Evolutionary conservation across 2,113 vertebrate genomes (phyloP), one percentile per base, ranked within the genome.

Genomic region (Anthoscopus minutus): DNA sequence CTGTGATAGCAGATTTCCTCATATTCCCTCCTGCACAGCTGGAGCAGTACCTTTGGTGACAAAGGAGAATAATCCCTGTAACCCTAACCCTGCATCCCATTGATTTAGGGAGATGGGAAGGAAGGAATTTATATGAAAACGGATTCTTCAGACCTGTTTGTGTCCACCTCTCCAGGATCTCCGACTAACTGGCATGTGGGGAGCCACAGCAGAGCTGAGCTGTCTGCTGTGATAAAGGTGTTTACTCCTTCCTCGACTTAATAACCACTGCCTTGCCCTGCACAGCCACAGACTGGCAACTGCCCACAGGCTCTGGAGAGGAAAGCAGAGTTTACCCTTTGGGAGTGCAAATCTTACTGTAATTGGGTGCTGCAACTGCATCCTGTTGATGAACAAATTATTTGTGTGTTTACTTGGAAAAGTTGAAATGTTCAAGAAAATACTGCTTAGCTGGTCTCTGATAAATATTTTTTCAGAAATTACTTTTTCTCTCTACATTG

Each of bases 321-420:
- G 21, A 85, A 42, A 67, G 70, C 85, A 18, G 56, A 44, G 30
- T 45, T 66, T 31, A 28, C 71, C 62, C 62, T 56, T 45, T 7
- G 60, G 84, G 70, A 88, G 45, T 7, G 30, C 86, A 87, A 4
- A 79, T 76, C 53, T 66, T 7, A 6, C 66, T 84, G 53, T 82
- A 47, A 24, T 19, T 66, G 89, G 58, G 71, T 73, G 67, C 76
- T 45, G 69, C 50, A 51, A 20, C 12, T 45, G 62, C 16, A 27
- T 58, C 51, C 44, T 71, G 64, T 70, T 1, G 0, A 35, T 57
- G 37, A 84, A 64, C 20, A 3, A 95, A 56, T 91, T 92, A 90
- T 76, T 93, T 62, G 72, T 88, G 58, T 76, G 57, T 71, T 96
- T 81, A 51, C 83, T 56, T 81, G 73, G 80, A 95, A 78, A 73